Base-by-base conservation (phyloP, 2,797 vertebrate species). In the Delichon dasypus region DNA sequence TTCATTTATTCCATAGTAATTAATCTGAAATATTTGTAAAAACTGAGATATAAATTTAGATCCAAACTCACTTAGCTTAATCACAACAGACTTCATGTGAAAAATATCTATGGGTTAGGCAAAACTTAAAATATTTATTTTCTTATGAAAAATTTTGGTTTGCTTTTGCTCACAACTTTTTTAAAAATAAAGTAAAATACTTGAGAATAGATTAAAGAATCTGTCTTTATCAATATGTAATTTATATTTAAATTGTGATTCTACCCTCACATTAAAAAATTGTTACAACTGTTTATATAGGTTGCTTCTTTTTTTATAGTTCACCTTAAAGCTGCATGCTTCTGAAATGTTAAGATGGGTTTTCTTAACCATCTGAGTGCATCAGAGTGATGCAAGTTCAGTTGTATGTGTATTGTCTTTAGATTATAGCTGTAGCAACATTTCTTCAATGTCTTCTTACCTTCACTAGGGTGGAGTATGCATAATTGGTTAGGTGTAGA, bases 21-120 rank as follows among this genome's bases (percentile, higher is more conserved):
- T 98, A 97, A 94, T 96, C 94, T 96, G 96, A 97, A 94, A 92
- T 97, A 94, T 97, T 97, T 97, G 88, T 97, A 96, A 97, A 97
- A 97, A 60, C 90, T 94, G 76, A 96, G 94, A 95, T 96, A 93
- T 55, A 97, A 97, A 97, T 98, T 97, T 97, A 97, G 95, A 96
- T 97, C 90, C 89, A 97, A 97, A 94, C 76, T 96, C 93, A 96
- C 80, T 94, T 90, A 94, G 57, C 81, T 96, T 94, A 95, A 91
- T 79, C 75, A 96, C 78, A 96, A 81, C 82, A 97, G 83, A 94
- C 62, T 94, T 94, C 20, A 57, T 88, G 53, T 90, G 91, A 73
- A 94, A 92, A 91, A 93, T 70, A 95, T 94, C 44, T 93, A 5
- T 77, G n/a, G 17, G 42, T 96, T 97, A 93, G 90, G 53, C 80